Percentiles rank a stretch among this genome's conserved stretches.
Evolutionary conservation across 2,113 vertebrate genomes (phyloP).

Genomic region (Psittacus erithacus): DNA sequence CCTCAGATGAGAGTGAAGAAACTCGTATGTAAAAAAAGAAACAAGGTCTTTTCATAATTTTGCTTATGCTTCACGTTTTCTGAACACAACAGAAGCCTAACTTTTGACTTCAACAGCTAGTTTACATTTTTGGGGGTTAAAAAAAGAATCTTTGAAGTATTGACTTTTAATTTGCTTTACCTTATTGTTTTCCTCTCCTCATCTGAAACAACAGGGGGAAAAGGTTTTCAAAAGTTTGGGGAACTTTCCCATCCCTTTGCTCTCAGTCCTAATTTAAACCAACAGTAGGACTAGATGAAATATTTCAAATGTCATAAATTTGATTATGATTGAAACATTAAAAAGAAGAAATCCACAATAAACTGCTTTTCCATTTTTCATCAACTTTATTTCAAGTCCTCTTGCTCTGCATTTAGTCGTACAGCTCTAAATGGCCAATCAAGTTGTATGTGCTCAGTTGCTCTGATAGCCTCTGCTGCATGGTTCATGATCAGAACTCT

Average conservation of each 20-base stretch:
- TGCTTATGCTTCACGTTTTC: background rate
- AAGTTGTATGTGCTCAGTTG: background rate
- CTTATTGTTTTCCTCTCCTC: background rate
- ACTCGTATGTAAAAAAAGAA: constrained; percentile 32
- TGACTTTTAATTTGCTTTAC: background rate
- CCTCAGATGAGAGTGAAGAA: constrained; percentile 34
- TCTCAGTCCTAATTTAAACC: background rate
- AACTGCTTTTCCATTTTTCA: background rate
- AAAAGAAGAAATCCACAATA: background rate
- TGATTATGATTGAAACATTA: background rate
- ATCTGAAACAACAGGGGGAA: background rate
- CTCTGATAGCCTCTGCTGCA: background rate
- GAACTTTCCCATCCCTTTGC: background rate
- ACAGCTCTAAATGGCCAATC: background rate
- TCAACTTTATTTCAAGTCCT: background rate
- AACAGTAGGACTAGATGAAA: background rate
- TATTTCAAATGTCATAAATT: background rate
- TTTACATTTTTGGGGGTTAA: background rate
- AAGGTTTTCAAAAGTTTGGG: background rate
- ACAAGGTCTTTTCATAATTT: background rate
- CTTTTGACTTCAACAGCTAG: background rate
- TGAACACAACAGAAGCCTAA: background rate
- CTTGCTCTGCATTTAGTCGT: background rate
- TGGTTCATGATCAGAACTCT: background rate
- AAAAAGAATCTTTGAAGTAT: background rate